phyloP scores from a whole-genome alignment of 2,113 vertebrate species.

The Megaptera novaeangliae region DNA sequence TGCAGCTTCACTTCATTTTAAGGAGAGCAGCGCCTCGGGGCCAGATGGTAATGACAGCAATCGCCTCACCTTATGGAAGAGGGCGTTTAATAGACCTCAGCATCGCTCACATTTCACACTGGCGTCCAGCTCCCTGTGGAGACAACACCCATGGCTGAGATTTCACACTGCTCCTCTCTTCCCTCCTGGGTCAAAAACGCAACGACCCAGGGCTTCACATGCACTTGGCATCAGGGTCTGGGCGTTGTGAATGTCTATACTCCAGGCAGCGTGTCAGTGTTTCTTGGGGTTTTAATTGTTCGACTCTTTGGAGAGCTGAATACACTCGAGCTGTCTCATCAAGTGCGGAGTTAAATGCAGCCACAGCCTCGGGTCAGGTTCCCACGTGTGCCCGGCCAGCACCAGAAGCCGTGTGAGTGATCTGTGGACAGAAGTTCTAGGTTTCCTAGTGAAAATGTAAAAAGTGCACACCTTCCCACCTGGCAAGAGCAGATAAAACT shows the following conservation, averaged over 20 bases:
- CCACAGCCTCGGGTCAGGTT: too few species aligned
- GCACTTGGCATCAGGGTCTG: background rate
- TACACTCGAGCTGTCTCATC: background rate
- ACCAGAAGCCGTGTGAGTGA: background rate
- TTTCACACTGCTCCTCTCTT: background rate
- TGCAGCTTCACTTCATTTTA: slow-evolving; percentile 61
- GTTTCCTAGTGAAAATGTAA: background rate
- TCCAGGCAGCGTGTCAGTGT: background rate
- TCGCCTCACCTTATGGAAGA: slow-evolving; percentile 41
- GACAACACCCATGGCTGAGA: background rate
- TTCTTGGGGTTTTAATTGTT: background rate
- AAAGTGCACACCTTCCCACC: background rate
- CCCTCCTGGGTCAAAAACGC: background rate
- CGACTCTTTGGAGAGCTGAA: background rate
- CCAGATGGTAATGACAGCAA: slow-evolving; percentile 60
- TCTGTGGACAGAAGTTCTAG: background rate
- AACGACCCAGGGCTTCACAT: background rate
- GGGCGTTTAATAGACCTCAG: slow-evolving; percentile 44
- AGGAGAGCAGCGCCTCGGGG: background rate
- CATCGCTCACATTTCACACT: background rate
- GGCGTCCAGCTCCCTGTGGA: slow-evolving; percentile 11
- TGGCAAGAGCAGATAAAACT: too few species aligned
- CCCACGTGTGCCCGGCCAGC: background rate
- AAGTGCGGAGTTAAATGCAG: background rate
- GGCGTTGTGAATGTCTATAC: background rate